Percentiles rank a stretch among this genome's conserved stretches.
phyloP scores from a whole-genome alignment of 2,888 invertebrate genomes.

The Alsophila aescularia region DNA sequence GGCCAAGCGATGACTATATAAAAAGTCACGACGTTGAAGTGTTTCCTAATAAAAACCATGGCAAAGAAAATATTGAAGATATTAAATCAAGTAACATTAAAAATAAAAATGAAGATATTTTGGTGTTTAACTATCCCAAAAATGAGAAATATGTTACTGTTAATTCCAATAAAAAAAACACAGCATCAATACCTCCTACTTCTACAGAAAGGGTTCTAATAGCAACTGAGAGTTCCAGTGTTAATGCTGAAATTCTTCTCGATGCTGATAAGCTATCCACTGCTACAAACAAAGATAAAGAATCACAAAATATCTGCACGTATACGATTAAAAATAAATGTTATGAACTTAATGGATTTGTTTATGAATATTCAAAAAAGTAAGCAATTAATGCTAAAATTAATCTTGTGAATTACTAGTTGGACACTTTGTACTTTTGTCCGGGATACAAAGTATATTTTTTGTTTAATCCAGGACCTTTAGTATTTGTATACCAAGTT shows the following conservation, averaged over 20 bases:
- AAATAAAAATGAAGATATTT: conserved; percentile 27
- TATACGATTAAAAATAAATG: conserved; percentile 62
- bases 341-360: conserved; percentile 51
- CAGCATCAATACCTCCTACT: background rate
- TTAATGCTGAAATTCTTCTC: conserved; percentile 12
- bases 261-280: conserved; percentile 15
- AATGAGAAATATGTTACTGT: conserved; percentile 18
- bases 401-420: background rate
- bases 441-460: no score
- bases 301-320: conserved; percentile 34
- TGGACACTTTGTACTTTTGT: no score
- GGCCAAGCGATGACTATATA: conserved; percentile 33
- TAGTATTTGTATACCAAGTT: no score
- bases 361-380: conserved; percentile 44
- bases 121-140: conserved; percentile 33
- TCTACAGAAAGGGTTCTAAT: background rate
- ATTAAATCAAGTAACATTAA: conserved; percentile 12
- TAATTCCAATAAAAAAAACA: conserved; percentile 10
- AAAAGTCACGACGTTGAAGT: conserved; percentile 16
- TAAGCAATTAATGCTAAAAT: conserved; percentile 16
- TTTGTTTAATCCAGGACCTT: no score
- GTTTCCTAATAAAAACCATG: background rate
- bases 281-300: conserved; percentile 17
- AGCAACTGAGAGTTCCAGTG: conserved; percentile 11
- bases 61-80: background rate